These are phyloP conservation scores for Rhopalosiphum padi DNA, from an alignment of 1,140 invertebrate species.

Conservation along the genomic window DNA sequence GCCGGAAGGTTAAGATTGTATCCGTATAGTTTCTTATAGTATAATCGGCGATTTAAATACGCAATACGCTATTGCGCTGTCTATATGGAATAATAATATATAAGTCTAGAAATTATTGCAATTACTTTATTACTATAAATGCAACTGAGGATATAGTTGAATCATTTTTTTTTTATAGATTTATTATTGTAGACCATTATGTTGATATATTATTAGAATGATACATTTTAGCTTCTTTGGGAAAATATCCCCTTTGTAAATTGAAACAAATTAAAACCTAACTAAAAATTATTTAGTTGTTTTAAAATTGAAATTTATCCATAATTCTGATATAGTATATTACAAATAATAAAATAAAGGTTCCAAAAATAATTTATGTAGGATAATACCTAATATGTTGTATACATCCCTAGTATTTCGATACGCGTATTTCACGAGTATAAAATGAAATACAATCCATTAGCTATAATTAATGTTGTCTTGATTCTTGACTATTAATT, in stretches of 20 bases:
- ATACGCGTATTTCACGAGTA: not conserved
- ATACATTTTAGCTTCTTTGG: not conserved
- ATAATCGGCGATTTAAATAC: not conserved
- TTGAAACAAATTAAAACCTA: not conserved
- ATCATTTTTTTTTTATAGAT: not conserved
- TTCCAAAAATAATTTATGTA: not conserved
- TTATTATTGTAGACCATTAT: not conserved
- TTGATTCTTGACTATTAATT: not conserved
- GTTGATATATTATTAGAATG: not conserved
- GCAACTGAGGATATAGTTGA: not conserved
- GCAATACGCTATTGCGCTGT: not conserved
- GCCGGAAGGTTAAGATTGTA: not conserved
- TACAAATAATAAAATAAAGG: not conserved
- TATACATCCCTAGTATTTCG: not conserved
- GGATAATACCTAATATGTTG: not conserved
- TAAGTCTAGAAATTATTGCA: not conserved
- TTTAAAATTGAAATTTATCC: not conserved
- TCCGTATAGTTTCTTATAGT: not conserved
- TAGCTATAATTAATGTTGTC: not conserved
- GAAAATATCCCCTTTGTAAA: not conserved
- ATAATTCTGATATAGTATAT: not conserved
- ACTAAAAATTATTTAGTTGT: too few relatives aligned
- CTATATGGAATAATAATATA: not conserved
- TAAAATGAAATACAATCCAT: conserved; percentile 1
- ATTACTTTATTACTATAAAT: not conserved